A percentile compares a stretch with the other conserved stretches of the same genome.
phyloP scores from a whole-genome alignment of 2,888 invertebrate species.

The Aporophyla nigra region DNA sequence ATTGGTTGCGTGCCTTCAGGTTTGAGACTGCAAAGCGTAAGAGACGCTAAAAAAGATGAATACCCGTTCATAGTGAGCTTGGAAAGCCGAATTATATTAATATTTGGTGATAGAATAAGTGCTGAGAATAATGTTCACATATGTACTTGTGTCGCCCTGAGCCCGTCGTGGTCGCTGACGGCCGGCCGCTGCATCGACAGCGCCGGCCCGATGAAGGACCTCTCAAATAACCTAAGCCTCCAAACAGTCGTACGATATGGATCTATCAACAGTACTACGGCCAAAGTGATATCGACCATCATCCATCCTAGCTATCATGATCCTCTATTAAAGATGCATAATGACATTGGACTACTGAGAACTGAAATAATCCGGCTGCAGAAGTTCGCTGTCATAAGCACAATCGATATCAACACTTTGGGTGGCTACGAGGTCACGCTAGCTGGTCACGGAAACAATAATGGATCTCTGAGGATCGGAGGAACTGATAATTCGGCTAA shows the following conservation, averaged over 20 bases:
- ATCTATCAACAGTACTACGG: background rate
- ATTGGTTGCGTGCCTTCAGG: conserved; percentile 36
- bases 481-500: background rate
- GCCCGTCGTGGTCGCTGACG: conserved; percentile 40
- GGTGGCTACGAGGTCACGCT: conserved; percentile 24
- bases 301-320: conserved; percentile 42
- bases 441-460: conserved; percentile 13
- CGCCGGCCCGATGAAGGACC: conserved; percentile 27
- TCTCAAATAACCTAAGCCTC: conserved; percentile 32
- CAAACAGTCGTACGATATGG: conserved; percentile 48
- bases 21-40: conserved; percentile 34
- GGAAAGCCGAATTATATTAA: conserved; percentile 46
- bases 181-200: conserved; percentile 49
- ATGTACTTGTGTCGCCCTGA: conserved; percentile 39
- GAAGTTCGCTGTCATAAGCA: conserved; percentile 33
- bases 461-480: conserved; percentile 1
- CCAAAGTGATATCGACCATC: conserved; percentile 30
- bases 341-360: conserved; percentile 47
- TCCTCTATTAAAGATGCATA: conserved; percentile 23
- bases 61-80: conserved; percentile 48
- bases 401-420: conserved; percentile 40
- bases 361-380: conserved; percentile 31
- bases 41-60: conserved; percentile 11
- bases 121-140: conserved; percentile 40
- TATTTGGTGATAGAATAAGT: background rate